Evolutionary conservation across 2,888 invertebrate species (phyloP), one percentile per base, ranked within the genome.

Genomic region (Tolmerus cingulatus): DNA sequence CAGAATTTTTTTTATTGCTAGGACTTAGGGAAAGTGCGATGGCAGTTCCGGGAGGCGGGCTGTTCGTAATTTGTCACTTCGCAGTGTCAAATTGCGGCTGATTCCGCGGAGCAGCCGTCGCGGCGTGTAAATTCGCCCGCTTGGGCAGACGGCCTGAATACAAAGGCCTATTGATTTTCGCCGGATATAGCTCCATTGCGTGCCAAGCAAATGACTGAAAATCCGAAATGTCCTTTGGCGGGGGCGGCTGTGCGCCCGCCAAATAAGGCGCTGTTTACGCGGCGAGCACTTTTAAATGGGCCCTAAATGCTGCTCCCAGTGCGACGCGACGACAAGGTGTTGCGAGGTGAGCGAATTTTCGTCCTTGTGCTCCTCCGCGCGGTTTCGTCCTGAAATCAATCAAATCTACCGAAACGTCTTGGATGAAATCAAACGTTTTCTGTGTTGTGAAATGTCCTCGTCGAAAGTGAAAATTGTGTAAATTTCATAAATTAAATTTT

Each of bases 21-120:
- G 79, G 27, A 16, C 51, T 79, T 55, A 55, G 79, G 30, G 51
- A 51, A 46, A 79, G 79, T 79, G 79, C 79, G 51, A 5, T 51
- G 30, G 16, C 79, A 79, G 46, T 79, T 46, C 30, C 30, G n/a
- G 46, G n/a, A 9, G 51, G 7, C 51, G 51, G 30, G 27, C 51
- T 79, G 23, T 79, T 19, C 30, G 9, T 79, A 66, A 79, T 79
- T 79, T 79, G 79, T 79, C 79, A 79, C 51, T 51, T 46, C 19
- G 37, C 34, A 14, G 12, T 1, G 8, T 19, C 1, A 79, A 79
- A 51, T 16, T 8, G 43, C 1, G 37, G 78, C 23, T 78, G 9
- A 78, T 78, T 78, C 51, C 8, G 27, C 27, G 79, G 23, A 16
- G 23, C 66, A 66, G 12, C 51, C 66, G 66, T 8, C 66, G 66